Base-by-base conservation (phyloP, 2,113 vertebrate species). In the Larimichthys polyactis region DNA sequence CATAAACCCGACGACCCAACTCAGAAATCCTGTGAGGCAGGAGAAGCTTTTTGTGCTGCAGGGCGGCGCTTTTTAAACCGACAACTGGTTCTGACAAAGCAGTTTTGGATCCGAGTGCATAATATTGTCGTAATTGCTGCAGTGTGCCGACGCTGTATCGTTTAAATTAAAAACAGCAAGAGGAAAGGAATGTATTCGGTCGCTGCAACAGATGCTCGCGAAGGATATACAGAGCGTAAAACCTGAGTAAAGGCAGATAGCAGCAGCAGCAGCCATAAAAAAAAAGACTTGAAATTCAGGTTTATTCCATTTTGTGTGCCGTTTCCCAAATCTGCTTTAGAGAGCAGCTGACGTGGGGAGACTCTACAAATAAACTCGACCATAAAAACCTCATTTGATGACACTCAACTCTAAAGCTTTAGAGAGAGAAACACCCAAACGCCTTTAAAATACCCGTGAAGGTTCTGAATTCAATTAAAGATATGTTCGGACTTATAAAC, bases 21-120 rank as follows among this genome's bases (percentile, higher is more conserved):
- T 83, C 52, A 71, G 74, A 69, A 83, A 74, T 76, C 78, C 40
- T 51, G 64, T 24, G 17, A 58, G 22, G 74, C 78, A 9, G 58
- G 19, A 0, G 16, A 49, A 15, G n/a, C 5, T 16, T 24, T 24
- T 12, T 16, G 49, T 24, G 29, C 57, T 59, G 54, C 49, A 57
- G 4, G 59, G 10, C n/a, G 14, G 22, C 24, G 27, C 27, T 27
- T 20, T 11, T 11, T 17, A 57, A 20, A 40, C 44, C 49, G 22
- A 55, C 29, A 66, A 46, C 7, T 12, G 11, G 46, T 11, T 4
- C 43, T 8, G 22, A 71, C 0, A 5, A 1, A 52, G 12, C 20
- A 5, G n/a, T 59, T 65, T 59, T 12, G 11, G 29, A 52, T 43
- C 4, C 16, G 22, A 24, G 59, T 27, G 2, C 8, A 62, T 4